These are phyloP conservation scores for Podarcis raffonei DNA, from an alignment of 2,113 vertebrate genomes.

Conservation along the genomic window DNA sequence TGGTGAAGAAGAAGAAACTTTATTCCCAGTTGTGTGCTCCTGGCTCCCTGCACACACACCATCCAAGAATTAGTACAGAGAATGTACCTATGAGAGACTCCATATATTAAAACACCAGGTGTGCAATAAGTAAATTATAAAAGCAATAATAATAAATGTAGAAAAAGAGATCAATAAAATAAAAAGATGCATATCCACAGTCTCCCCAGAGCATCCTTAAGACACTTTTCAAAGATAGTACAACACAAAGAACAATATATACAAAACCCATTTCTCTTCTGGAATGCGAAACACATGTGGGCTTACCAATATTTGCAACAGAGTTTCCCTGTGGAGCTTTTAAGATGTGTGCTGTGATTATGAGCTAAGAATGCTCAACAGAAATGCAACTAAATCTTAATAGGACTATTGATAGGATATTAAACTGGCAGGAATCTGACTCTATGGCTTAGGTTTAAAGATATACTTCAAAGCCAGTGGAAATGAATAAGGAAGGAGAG, in stretches of 20 bases:
- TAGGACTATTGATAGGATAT: constrained; percentile 26
- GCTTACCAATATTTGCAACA: neutral
- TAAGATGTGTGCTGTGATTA: constrained; percentile 6
- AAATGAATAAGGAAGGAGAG: constrained; percentile 29
- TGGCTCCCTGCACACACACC: neutral
- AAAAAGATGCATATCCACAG: neutral
- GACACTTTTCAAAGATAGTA: neutral
- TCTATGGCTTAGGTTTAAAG: constrained; percentile 36
- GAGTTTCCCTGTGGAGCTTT: constrained; percentile 3
- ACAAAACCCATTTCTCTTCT: neutral
- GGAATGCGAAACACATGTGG: neutral
- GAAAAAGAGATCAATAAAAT: constrained; percentile 11
- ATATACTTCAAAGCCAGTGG: constrained; percentile 39
- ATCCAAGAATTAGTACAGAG: neutral
- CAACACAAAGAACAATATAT: neutral
- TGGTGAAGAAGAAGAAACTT: neutral
- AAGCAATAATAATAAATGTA: neutral
- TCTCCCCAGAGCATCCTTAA: constrained; percentile 22
- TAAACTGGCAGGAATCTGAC: constrained; percentile 12
- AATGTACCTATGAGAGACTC: neutral
- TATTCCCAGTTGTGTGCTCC: neutral
- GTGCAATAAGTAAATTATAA: constrained; percentile 2
- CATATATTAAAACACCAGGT: neutral
- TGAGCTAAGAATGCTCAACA: constrained; percentile 36
- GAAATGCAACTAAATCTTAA: constrained; percentile 25